Base-by-base conservation (phyloP, 2,888 invertebrate genomes). In the Tiliacea aurago region DNA sequence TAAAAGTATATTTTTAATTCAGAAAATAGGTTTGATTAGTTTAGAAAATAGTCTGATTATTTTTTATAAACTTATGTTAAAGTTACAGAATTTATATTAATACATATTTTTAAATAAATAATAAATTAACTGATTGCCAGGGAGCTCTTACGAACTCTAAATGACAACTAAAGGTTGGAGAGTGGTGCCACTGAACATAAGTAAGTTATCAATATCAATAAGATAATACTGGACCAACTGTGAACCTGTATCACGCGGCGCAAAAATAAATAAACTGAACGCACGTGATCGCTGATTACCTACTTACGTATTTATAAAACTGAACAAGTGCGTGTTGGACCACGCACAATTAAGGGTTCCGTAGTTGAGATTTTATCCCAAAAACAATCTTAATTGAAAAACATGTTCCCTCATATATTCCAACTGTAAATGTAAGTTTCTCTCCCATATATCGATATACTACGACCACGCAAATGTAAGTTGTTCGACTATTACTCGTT, bases 131-230 rank as follows among this genome's bases (percentile, higher is more conserved):
- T 51, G 70, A 73, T 70, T 82, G 88, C 85, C 86, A 82, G 83
- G 85, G 88, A 92, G 93, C 91, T 91, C 89, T 79, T 71, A 73
- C 86, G 91, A 92, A 90, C 90, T 93, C 91, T 90, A 89, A 91
- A 92, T 91, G 92, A 93, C 92, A 91, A 95, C 95, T 96, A 91
- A 91, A 93, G 91, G 91, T 90, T 91, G 88, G 49, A 78, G 74
- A 82, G 86, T 84, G 74, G 64, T 86, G 88, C 88, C 88, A 86
- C 85, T 84, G 85, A 92, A 87, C 87, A 83, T 87, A 87, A 78
- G 86, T 69, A 64, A 86, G 73, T 88, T 91, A 91, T 91, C 88
- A 83, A 83, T 81, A 86, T 83, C 73, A 83, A 80, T 83, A 75
- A 76, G 81, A 78, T 70, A 78, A 87, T 85, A 81, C 78, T 84